A percentile compares a stretch with the other conserved stretches of the same genome.
These are phyloP conservation scores for Microtus montanus DNA, from an alignment of 2,113 vertebrate species.

Conservation along the genomic window DNA sequence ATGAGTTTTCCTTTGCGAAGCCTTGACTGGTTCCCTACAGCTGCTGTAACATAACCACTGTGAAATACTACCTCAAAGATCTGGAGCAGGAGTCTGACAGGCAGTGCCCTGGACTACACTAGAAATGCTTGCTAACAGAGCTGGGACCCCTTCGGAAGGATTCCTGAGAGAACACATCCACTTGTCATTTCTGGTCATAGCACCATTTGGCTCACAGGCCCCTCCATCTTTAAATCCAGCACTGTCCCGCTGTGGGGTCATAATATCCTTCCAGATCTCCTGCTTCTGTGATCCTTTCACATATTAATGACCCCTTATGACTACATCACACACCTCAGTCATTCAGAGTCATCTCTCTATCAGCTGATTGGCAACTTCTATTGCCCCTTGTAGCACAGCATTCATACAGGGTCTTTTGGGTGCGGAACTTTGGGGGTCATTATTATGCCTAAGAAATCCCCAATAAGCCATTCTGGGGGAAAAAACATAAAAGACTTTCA, in stretches of 20 bases:
- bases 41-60: neutral
- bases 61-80: too few species aligned
- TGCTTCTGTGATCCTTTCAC: neutral
- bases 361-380: neutral
- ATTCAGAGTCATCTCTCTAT: neutral
- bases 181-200: neutral
- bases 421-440: neutral
- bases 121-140: too few species aligned
- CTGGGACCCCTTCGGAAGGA: neutral
- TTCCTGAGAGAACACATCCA: neutral
- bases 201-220: neutral
- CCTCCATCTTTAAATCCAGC: neutral
- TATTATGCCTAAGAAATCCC: neutral
- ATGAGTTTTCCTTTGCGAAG: neutral
- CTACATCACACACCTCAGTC: neutral
- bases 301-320: neutral
- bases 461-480: neutral
- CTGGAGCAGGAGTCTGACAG: neutral
- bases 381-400: neutral
- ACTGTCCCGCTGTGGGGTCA: rapidly evolving
- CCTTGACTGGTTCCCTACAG: neutral
- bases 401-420: neutral
- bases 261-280: neutral
- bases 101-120: neutral
- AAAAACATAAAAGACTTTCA: neutral